Percentiles rank a stretch among this genome's conserved stretches.
Conservation (phyloP, 2,113 vertebrate genomes). For the Sinocyclocheilus rhinocerous region DNA sequence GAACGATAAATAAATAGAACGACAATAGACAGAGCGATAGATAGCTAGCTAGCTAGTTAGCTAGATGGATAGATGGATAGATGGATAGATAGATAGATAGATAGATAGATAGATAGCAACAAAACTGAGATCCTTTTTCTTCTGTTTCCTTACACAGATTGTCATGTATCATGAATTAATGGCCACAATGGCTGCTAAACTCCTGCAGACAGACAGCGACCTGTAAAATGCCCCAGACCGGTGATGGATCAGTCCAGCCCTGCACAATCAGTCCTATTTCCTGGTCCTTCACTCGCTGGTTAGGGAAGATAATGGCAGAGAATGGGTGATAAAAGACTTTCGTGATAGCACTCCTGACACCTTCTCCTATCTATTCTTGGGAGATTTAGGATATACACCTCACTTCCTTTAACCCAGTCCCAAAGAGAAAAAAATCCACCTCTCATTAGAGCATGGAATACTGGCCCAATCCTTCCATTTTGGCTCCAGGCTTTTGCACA, state of each 20-base stretch:
- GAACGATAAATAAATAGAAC: too few species aligned
- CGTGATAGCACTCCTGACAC: constrained; percentile 50
- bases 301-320: constrained; percentile 55
- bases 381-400: constrained; percentile 49
- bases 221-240: constrained; percentile 43
- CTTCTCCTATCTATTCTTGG: constrained; percentile 45
- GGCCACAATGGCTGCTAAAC: background rate
- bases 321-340: constrained; percentile 61
- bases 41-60: too few species aligned
- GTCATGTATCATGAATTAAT: background rate
- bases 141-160: background rate
- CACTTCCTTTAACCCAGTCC: constrained; percentile 33
- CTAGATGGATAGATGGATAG: background rate
- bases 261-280: constrained; percentile 50
- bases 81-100: background rate
- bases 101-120: too few species aligned
- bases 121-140: too few species aligned
- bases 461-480: constrained; percentile 31
- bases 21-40: background rate
- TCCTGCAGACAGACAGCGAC: constrained; percentile 12
- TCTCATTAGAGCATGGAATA: constrained; percentile 43
- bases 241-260: constrained; percentile 60
- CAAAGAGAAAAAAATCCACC: background rate
- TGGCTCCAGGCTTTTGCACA: constrained; percentile 29
- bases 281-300: constrained; percentile 48